Base-by-base conservation (phyloP, 2,888 invertebrate genomes). In the Teinopalpus imperialis region DNA sequence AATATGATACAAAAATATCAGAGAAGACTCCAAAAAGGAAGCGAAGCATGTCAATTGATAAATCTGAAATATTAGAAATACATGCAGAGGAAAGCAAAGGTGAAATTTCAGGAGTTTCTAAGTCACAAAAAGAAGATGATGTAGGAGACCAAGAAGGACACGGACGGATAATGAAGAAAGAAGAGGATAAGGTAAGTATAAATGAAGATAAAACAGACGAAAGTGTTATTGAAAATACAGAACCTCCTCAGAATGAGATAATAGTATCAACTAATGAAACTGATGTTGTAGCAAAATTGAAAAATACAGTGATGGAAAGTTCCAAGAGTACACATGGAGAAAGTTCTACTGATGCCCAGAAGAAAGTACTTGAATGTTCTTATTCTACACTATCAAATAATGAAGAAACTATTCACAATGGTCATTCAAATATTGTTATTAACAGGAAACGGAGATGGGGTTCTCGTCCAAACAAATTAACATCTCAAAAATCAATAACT, bases 401-500 rank as follows among this genome's bases (percentile, higher is more conserved):
- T 42, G 74, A 81, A 41, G 73, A 74, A 43, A 49, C 56, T 35
- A 35, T 69, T 49, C 69, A 66, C 9, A 85, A 79, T 70, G 82
- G 76, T 26, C 73, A 79, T 43, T 57, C 70, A 48, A 35, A 41
- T 44, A 63, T 74, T 47, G 70, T 76, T 32, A 64, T 80, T 7
- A 81, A 67, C 39, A 76, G 88, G 32, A 90, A 89, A 57, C 58
- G 89, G 46, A 74, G 81, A 51, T 89, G 90, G 89, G 90, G 90
- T 1, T 77, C 85, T 0, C 72, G 89, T 18, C 71, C 74, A 9
- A 65, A 66, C 26, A 91, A 90, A 66, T 60, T 86, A 1, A 76
- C 90, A 21, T 90, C 90, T 42, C 90, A 91, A 45, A 92, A 92
- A 42, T 91, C 93, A 13, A 86, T 94, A 50, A 92, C 93, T 20